phyloP scores from a whole-genome alignment of 2,113 vertebrate genomes.

The Pterocles burchelli region DNA sequence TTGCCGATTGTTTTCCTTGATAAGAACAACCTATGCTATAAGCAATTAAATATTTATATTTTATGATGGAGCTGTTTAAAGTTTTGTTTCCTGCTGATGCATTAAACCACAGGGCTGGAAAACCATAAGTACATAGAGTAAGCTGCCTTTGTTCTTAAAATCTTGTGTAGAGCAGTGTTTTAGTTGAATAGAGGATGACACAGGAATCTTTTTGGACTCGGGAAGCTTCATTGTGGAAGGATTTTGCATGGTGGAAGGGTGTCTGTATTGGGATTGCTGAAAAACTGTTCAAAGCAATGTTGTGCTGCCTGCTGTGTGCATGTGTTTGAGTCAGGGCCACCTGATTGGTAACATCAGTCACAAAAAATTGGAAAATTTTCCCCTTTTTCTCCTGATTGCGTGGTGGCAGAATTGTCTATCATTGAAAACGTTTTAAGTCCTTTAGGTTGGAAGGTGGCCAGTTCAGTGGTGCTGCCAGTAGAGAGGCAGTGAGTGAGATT shows the following conservation, averaged over 20 bases:
- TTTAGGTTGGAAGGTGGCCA: background rate
- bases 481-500: background rate
- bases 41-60: conserved; percentile 29
- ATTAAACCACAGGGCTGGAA: background rate
- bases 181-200: background rate
- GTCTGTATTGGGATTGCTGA: background rate
- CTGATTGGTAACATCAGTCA: background rate
- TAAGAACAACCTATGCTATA: background rate
- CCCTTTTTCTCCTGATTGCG: background rate
- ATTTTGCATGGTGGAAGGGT: background rate
- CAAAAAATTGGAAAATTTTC: background rate
- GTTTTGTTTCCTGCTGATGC: background rate
- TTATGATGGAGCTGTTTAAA: background rate
- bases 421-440: background rate
- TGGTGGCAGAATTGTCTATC: too few relatives aligned
- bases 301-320: background rate
- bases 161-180: background rate
- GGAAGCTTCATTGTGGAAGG: background rate
- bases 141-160: background rate
- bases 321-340: background rate
- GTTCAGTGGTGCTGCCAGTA: background rate
- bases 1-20: background rate
- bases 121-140: background rate
- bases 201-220: background rate
- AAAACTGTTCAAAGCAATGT: background rate